Evolutionary conservation across 2,113 vertebrate genomes (phyloP).

Genomic region (Cynocephalus volans): DNA sequence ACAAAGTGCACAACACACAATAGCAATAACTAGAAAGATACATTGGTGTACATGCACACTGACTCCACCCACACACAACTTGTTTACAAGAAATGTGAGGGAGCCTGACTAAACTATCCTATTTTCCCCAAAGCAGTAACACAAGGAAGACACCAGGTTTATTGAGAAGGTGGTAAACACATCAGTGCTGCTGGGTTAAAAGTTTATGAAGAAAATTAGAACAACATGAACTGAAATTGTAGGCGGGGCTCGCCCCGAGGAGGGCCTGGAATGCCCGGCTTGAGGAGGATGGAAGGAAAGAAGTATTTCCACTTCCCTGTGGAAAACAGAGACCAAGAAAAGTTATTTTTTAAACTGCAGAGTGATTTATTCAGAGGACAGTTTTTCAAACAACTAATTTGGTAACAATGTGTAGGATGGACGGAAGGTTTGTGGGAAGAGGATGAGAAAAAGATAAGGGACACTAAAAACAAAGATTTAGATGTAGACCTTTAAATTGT

Average conservation of each 20-base stretch:
- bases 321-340: background rate
- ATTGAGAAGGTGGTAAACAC: background rate
- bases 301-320: background rate
- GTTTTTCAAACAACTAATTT: background rate
- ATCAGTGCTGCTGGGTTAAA: background rate
- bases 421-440: background rate
- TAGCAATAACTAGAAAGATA: too few species aligned
- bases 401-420: background rate
- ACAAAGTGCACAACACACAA: too few species aligned
- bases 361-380: constrained; percentile 24
- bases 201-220: background rate
- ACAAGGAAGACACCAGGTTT: background rate
- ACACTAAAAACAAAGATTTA: constrained; percentile 1
- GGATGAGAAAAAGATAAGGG: background rate
- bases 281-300: background rate
- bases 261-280: background rate
- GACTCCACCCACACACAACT: too few species aligned
- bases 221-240: background rate
- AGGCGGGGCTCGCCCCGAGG: rapidly evolving
- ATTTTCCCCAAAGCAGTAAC: background rate
- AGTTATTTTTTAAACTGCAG: background rate
- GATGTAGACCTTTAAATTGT: background rate
- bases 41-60: too few species aligned
- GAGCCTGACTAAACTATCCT: too few species aligned
- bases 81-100: too few species aligned